Evolutionary conservation across 2,797 vertebrate genomes (phyloP).

Genomic region (Dromococcyx pavoninus): DNA sequence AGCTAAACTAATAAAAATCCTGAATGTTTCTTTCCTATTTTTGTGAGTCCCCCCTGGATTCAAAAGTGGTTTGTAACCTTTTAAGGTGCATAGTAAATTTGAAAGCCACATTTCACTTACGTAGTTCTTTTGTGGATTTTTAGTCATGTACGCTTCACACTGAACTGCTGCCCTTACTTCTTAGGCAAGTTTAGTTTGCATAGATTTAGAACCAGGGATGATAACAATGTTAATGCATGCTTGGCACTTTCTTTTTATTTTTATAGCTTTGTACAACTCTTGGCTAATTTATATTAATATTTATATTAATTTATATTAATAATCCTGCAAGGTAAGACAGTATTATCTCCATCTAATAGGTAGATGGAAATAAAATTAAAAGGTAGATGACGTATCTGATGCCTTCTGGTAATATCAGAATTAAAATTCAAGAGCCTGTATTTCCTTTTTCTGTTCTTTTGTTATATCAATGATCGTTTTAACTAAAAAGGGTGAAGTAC

Average conservation of each 20-base stretch:
- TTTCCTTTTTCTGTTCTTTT: background rate
- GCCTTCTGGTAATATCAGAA: background rate
- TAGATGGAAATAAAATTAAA: background rate
- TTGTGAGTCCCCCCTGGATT: background rate
- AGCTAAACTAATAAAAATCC: background rate
- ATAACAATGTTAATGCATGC: background rate
- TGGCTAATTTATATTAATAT: background rate
- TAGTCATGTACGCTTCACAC: background rate
- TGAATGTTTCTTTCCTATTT: background rate
- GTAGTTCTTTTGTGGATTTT: conserved; percentile 29
- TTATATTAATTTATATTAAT: background rate
- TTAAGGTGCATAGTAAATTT: background rate
- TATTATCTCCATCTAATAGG: background rate
- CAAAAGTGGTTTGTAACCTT: background rate
- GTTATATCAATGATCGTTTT: background rate
- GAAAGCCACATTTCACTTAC: background rate
- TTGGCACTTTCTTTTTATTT: background rate
- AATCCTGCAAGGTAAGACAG: background rate
- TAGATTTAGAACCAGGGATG: background rate
- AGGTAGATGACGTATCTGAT: background rate
- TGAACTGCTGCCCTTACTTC: background rate
- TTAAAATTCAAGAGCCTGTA: background rate
- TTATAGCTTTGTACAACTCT: background rate
- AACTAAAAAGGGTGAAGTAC: background rate
- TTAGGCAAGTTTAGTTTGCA: background rate